These are phyloP conservation scores for Drosophila atripex DNA, from an alignment of 2,888 invertebrate genomes.

Conservation along the genomic window DNA sequence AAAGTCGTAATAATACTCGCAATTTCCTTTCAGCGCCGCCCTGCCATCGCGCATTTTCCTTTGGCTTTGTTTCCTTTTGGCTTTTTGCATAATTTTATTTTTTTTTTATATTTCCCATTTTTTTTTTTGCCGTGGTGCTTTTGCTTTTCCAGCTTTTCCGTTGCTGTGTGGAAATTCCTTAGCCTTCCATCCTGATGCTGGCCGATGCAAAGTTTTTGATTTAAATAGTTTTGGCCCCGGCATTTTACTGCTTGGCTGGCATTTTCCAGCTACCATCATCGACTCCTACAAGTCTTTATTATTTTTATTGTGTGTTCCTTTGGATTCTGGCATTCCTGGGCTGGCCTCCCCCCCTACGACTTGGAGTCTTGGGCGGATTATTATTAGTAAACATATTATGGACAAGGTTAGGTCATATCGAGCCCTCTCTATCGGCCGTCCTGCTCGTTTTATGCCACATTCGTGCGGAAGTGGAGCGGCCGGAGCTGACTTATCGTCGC, in stretches of 20 bases:
- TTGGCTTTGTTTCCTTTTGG: constrained; percentile 40
- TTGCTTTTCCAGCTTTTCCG: constrained; percentile 10
- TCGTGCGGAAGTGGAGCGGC: constrained; percentile 70
- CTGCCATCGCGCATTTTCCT: constrained; percentile 37
- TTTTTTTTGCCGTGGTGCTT: constrained; percentile 8
- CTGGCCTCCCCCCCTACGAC: background rate
- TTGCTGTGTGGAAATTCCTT: constrained; percentile 45
- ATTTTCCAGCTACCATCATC: constrained; percentile 45
- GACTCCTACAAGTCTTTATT: constrained; percentile 36
- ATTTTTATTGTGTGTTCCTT: constrained; percentile 40
- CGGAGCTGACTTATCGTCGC: constrained; percentile 75
- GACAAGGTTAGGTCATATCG: constrained; percentile 43
- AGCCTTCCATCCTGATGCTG: constrained; percentile 37
- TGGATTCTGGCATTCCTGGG: constrained; percentile 14
- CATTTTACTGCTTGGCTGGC: constrained; percentile 47
- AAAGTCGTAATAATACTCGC: constrained; percentile 79
- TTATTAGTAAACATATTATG: constrained; percentile 48
- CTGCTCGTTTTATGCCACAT: constrained; percentile 59
- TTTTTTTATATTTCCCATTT: constrained; percentile 1
- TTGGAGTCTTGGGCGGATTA: constrained; percentile 16
- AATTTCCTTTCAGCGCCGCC: constrained; percentile 68
- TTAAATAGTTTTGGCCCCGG: constrained; percentile 68
- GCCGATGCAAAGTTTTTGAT: constrained; percentile 50
- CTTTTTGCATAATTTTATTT: constrained; percentile 49
- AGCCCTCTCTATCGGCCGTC: background rate